These are phyloP conservation scores for Eumerus sabulonum DNA, from an alignment of 2,888 invertebrate species.

Conservation along the genomic window DNA sequence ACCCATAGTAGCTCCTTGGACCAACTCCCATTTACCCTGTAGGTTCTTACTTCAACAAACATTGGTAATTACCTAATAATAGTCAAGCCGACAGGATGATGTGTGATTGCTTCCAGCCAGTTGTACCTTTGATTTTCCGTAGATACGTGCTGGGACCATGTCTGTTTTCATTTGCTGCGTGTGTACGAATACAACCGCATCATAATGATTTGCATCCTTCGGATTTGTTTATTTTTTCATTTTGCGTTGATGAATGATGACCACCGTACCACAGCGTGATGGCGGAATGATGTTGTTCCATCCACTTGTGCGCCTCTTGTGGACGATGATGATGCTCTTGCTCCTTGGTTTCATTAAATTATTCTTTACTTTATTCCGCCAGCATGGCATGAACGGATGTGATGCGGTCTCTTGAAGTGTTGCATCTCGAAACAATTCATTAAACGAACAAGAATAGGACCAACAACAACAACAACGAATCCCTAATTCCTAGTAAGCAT, in stretches of 20 bases:
- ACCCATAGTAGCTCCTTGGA: constrained; percentile 22
- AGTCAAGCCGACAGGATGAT: constrained; percentile 69
- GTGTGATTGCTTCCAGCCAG: constrained; percentile 65
- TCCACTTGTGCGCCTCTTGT: constrained; percentile 1
- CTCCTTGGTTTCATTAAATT: constrained; percentile 62
- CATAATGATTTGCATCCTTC: constrained; percentile 68
- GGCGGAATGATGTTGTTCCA: constrained; percentile 45
- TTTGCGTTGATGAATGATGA: constrained; percentile 65
- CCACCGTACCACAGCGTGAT: constrained; percentile 15
- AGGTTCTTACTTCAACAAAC: constrained; percentile 62
- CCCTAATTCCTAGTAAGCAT: constrained; percentile 52
- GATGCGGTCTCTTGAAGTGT: constrained; percentile 4
- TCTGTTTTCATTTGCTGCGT: background rate
- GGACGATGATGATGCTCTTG: constrained; percentile 54
- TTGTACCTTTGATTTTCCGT: too few relatives aligned
- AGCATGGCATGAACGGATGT: constrained; percentile 27
- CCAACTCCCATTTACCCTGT: constrained; percentile 44
- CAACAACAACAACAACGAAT: constrained; percentile 23
- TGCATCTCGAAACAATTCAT: constrained; percentile 58
- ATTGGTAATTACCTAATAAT: constrained; percentile 69
- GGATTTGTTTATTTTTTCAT: constrained; percentile 33
- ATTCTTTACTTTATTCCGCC: constrained; percentile 40
- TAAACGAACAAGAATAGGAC: constrained; percentile 9
- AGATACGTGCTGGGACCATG: background rate
- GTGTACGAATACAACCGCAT: constrained; percentile 1